Conservation (phyloP, 2,888 invertebrate species). For the Parnassius apollo region DNA sequence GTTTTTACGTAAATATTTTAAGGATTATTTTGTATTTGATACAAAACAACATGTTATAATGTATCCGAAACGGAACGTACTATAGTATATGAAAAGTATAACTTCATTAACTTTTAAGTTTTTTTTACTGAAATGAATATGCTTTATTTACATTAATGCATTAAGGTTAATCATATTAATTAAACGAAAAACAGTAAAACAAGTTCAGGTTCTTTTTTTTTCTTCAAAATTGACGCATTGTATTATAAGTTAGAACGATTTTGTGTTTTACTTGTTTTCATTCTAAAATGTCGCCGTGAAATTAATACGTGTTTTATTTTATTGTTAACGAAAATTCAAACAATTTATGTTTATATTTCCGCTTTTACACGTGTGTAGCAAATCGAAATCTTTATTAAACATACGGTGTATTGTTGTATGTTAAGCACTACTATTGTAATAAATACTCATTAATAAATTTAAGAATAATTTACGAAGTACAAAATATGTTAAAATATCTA, state of each 20-base stretch:
- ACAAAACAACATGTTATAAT: conserved; percentile 10
- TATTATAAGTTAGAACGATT: neutral
- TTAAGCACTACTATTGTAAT: conserved; percentile 11
- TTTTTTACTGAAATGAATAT: neutral
- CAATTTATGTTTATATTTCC: conserved; percentile 9
- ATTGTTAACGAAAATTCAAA: neutral
- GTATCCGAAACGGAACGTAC: conserved; percentile 13
- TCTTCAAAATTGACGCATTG: neutral
- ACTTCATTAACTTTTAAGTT: neutral
- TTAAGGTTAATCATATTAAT: too few relatives aligned
- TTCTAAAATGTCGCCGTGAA: neutral
- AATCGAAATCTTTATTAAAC: conserved; percentile 32
- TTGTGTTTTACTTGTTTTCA: neutral
- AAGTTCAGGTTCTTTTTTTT: neutral
- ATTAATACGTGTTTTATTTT: neutral
- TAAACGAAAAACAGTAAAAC: too few relatives aligned
- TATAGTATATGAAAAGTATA: conserved; percentile 11
- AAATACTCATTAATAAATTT: conserved; percentile 25
- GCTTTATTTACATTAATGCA: neutral
- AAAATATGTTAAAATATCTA: conserved; percentile 25
- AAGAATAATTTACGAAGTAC: conserved; percentile 22
- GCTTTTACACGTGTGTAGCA: conserved; percentile 1
- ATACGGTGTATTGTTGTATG: conserved; percentile 29
- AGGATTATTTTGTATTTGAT: conserved; percentile 20
- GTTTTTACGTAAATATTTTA: conserved; percentile 17